Evolutionary conservation across 2,888 invertebrate species (phyloP).

Genomic region (Nysson spinosus): DNA sequence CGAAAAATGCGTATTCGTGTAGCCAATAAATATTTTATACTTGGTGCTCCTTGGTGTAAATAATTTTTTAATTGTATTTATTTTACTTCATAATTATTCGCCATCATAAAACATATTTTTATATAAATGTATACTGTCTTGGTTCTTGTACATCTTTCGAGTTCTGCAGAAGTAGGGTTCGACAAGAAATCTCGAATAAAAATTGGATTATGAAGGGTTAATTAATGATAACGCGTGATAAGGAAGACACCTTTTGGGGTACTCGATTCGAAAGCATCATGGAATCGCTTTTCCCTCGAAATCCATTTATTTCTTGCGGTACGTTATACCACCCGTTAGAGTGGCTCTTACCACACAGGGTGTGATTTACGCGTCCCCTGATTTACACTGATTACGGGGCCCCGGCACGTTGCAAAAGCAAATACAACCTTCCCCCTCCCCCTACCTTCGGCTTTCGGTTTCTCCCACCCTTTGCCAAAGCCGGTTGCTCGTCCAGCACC

Average conservation of each 20-base stretch:
- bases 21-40: constrained; percentile 34
- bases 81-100: too few species aligned
- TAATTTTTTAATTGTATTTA: too few species aligned
- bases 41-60: constrained; percentile 17
- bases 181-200: too few species aligned
- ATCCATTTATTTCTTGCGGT: constrained; percentile 25
- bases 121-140: constrained; percentile 7
- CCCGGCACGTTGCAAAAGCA: constrained; percentile 73
- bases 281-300: constrained; percentile 1
- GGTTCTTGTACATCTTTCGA: constrained; percentile 9
- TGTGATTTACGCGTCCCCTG: constrained; percentile 77
- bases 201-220: too few species aligned
- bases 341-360: constrained; percentile 69
- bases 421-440: constrained; percentile 64
- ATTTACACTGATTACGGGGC: constrained; percentile 77
- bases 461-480: constrained; percentile 19
- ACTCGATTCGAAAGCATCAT: constrained; percentile 18
- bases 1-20: constrained; percentile 40
- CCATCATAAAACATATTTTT: too few species aligned
- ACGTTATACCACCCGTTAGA: constrained; percentile 69
- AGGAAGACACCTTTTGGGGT: not conserved
- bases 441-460: constrained; percentile 14
- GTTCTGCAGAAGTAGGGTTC: too few species aligned
- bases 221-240: too few species aligned
- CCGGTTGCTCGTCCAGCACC: constrained; percentile 51